These are phyloP conservation scores for Cyphomyrus discorhynchus DNA, from an alignment of 2,113 vertebrate genomes.

Conservation along the genomic window DNA sequence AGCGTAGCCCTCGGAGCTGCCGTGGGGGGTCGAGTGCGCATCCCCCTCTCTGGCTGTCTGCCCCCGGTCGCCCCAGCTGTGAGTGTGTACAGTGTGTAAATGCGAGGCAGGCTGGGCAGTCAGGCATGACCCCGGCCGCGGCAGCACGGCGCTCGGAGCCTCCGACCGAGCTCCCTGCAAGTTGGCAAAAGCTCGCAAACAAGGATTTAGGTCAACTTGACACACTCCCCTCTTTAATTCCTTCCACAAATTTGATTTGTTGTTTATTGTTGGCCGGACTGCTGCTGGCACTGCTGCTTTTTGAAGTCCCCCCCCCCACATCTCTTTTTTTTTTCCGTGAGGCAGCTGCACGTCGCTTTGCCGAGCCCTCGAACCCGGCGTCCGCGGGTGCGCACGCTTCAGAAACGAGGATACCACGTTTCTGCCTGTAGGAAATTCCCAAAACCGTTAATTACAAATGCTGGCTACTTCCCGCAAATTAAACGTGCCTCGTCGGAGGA, in stretches of 20 bases:
- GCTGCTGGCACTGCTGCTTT: not conserved
- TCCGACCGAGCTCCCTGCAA: constrained; percentile 55
- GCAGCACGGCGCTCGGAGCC: constrained; percentile 63
- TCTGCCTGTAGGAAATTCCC: not conserved
- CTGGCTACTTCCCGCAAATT: not conserved
- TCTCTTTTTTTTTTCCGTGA: not conserved
- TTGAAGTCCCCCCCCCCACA: not conserved
- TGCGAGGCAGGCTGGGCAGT: constrained; percentile 59
- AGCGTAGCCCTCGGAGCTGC: constrained; percentile 46
- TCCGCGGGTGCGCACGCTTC: no score
- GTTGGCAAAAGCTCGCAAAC: constrained; percentile 41
- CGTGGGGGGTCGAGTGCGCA: constrained; percentile 30
- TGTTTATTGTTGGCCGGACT: constrained; percentile 18
- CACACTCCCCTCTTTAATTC: constrained; percentile 31
- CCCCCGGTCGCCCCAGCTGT: constrained; percentile 61
- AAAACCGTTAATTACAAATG: not conserved
- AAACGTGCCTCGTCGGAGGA: not conserved
- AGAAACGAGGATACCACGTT: not conserved
- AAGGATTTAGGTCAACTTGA: constrained; percentile 56
- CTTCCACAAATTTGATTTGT: constrained; percentile 34
- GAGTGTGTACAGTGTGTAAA: constrained; percentile 58
- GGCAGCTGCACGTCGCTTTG: not conserved
- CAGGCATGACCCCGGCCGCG: constrained; percentile 66
- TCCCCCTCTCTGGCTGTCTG: constrained; percentile 58
- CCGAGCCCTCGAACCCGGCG: not conserved